Percentiles rank a stretch among this genome's conserved stretches.
phyloP scores from a whole-genome alignment of 2,113 vertebrate species.

The Seriola rivoliana region DNA sequence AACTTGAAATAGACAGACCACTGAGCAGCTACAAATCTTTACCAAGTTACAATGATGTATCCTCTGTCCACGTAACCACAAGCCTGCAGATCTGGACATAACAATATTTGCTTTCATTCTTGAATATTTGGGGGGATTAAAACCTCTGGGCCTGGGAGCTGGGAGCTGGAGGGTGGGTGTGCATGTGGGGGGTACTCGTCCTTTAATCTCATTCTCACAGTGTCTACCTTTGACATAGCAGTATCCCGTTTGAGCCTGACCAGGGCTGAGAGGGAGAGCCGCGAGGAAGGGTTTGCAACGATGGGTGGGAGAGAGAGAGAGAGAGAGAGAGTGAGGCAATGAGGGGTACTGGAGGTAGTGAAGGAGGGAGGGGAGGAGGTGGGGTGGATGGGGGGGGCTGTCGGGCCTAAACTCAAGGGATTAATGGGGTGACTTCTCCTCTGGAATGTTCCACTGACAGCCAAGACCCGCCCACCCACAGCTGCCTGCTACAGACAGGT shows the following conservation, averaged over 20 bases:
- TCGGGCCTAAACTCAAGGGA: constrained; percentile 79
- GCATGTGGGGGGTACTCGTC: constrained; percentile 45
- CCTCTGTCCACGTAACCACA: not conserved
- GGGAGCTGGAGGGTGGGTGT: constrained; percentile 51
- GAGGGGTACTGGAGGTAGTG: constrained; percentile 53
- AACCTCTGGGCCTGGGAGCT: constrained; percentile 58
- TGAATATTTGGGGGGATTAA: constrained; percentile 82
- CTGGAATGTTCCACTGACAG: constrained; percentile 85
- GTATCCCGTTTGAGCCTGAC: constrained; percentile 71
- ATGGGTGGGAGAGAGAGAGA: constrained; percentile 44
- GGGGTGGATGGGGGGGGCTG: constrained; percentile 40
- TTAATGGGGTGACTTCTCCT: constrained; percentile 86
- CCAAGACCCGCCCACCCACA: constrained; percentile 83
- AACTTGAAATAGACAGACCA: not conserved
- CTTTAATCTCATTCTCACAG: constrained; percentile 80
- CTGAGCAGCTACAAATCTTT: not conserved
- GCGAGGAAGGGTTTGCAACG: constrained; percentile 30
- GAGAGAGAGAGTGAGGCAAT: constrained; percentile 30
- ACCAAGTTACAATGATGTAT: not conserved
- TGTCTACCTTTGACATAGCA: constrained; percentile 70
- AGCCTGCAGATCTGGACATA: constrained; percentile 50
- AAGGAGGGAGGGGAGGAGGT: constrained; percentile 44
- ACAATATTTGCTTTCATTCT: constrained; percentile 81
- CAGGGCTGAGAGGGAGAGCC: constrained; percentile 47
- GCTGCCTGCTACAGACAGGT: constrained; percentile 83